Conservation (phyloP, 1,140 invertebrate species). For the Philopotamus ludificatus region DNA sequence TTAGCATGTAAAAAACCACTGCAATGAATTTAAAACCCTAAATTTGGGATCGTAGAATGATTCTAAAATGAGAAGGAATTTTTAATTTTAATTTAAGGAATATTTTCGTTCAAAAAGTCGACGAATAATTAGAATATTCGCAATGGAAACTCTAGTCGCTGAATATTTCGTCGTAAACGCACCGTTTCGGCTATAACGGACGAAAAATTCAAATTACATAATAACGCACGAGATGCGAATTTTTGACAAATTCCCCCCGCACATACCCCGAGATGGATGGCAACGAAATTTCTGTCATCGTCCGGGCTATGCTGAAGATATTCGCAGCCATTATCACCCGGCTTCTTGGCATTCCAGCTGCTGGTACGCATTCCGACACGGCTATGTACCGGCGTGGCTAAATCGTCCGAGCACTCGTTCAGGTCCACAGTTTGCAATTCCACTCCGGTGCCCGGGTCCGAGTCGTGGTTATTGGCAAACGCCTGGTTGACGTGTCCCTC, state of each 20-base stretch:
- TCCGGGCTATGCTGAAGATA: conserved; percentile 4
- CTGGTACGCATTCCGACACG: conserved; percentile 13
- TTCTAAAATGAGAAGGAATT: too few species aligned
- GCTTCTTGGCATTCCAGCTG: conserved; percentile 4
- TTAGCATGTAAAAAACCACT: too few species aligned
- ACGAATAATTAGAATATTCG: too few species aligned
- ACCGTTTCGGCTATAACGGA: too few species aligned
- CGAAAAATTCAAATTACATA: too few species aligned
- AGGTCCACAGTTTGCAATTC: conserved; percentile 25
- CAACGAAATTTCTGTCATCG: conserved; percentile 30
- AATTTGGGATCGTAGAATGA: too few species aligned
- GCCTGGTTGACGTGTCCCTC: conserved; percentile 31
- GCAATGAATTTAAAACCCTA: too few species aligned
- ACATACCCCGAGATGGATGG: conserved; percentile 28
- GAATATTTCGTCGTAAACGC: too few species aligned
- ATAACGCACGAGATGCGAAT: too few species aligned
- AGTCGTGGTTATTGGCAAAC: conserved; percentile 14
- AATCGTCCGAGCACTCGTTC: conserved; percentile 19
- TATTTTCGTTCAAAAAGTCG: too few species aligned
- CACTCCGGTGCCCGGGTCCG: conserved; percentile 6
- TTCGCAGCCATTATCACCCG: conserved; percentile 14
- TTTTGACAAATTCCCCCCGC: neutral
- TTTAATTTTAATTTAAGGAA: too few species aligned
- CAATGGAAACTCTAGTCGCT: too few species aligned
- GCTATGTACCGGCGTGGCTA: neutral